Conservation (phyloP, 2,113 vertebrate genomes). For the Arvicanthis niloticus region DNA sequence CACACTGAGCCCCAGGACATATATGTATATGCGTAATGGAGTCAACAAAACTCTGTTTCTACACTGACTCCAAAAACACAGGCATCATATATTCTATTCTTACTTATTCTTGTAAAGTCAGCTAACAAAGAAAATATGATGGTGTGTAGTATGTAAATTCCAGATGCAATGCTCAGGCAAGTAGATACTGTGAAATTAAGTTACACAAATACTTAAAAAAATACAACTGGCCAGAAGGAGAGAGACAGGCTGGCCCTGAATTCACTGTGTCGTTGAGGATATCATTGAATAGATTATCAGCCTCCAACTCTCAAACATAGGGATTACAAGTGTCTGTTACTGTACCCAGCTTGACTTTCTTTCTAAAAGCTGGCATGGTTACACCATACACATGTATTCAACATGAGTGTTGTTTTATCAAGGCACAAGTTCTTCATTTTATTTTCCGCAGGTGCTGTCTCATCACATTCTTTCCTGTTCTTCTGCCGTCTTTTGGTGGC, state of each 20-base stretch:
- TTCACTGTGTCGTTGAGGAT: not conserved
- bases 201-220: not conserved
- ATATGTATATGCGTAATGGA: fast-evolving
- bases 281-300: no score
- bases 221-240: not conserved
- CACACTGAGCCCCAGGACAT: not conserved
- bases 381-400: not conserved
- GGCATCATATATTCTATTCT: fast-evolving
- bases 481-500: no score
- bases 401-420: not conserved
- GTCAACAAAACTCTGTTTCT: no score
- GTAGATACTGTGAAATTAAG: not conserved
- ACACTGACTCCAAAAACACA: fast-evolving
- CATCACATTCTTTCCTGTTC: not conserved
- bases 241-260: not conserved
- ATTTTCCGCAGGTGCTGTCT: not conserved
- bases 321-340: not conserved
- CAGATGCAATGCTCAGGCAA: not conserved
- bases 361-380: not conserved
- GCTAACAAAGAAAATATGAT: fast-evolving
- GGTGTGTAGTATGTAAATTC: not conserved
- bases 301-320: not conserved
- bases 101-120: not conserved
- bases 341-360: not conserved
- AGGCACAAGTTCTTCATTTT: no score